These are phyloP conservation scores for Lophius piscatorius DNA, from an alignment of 2,113 vertebrate genomes.

Conservation along the genomic window DNA sequence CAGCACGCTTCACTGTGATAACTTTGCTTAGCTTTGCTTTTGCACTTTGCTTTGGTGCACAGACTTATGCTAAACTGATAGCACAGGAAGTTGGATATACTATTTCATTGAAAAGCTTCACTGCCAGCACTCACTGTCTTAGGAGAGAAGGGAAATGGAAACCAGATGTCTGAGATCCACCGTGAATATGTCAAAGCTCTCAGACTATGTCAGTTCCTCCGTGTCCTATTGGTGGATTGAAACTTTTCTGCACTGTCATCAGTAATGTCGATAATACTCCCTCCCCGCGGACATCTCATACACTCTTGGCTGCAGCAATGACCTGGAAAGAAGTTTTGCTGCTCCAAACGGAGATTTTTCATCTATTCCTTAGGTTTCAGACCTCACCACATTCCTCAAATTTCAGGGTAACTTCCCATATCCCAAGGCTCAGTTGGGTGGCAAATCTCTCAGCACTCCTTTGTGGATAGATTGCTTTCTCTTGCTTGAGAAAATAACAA, in stretches of 20 bases:
- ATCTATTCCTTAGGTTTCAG: constrained; percentile 69
- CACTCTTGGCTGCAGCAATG: constrained; percentile 48
- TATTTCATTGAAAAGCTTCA: constrained; percentile 71
- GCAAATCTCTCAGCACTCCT: constrained; percentile 80
- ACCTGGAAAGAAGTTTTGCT: constrained; percentile 51
- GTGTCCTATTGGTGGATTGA: constrained; percentile 63
- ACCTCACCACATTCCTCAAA: constrained; percentile 72
- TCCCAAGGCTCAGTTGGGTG: constrained; percentile 74
- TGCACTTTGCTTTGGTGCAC: constrained; percentile 44
- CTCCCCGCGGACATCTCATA: constrained; percentile 55
- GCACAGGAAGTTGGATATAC: constrained; percentile 76
- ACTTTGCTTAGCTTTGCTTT: constrained; percentile 36
- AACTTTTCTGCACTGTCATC: constrained; percentile 75
- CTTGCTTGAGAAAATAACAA: constrained; percentile 81
- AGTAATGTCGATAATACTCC: constrained; percentile 57
- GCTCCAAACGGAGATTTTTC: constrained; percentile 40
- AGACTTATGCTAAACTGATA: constrained; percentile 68
- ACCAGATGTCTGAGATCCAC: constrained; percentile 78
- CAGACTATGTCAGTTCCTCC: constrained; percentile 74
- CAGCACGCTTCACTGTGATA: constrained; percentile 29
- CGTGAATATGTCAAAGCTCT: constrained; percentile 78
- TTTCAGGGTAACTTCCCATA: constrained; percentile 78
- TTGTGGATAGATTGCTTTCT: constrained; percentile 78
- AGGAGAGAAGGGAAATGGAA: constrained; percentile 75
- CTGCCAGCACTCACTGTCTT: constrained; percentile 74